Conservation (phyloP, 2,113 vertebrate genomes). For the Thunnus thynnus region DNA sequence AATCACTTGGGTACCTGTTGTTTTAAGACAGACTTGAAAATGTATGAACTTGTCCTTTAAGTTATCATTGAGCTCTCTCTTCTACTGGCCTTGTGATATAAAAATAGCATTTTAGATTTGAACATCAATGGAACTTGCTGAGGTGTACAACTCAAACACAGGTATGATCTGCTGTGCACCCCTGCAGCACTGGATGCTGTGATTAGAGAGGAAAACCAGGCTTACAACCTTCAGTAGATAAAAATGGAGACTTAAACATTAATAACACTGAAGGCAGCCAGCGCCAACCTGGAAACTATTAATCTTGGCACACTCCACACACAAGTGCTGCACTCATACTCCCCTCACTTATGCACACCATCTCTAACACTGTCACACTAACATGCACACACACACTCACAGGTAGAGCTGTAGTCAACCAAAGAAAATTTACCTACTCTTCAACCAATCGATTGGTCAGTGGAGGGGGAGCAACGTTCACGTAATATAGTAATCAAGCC, state of each 20-base stretch:
- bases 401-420: too few relatives aligned
- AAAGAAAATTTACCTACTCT: too few relatives aligned
- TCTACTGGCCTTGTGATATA: too few relatives aligned
- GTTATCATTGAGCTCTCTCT: too few relatives aligned
- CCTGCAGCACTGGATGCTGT: too few relatives aligned
- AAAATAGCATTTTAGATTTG: too few relatives aligned
- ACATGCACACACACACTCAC: background rate
- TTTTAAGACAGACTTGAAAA: too few relatives aligned
- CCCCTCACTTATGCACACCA: background rate
- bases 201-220: background rate
- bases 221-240: slow-evolving; percentile 3
- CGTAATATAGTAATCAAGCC: too few relatives aligned
- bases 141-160: background rate
- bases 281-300: background rate
- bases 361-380: background rate
- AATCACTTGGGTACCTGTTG: too few relatives aligned
- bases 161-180: background rate
- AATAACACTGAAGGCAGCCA: background rate
- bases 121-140: background rate
- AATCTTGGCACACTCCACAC: background rate
- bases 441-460: too few relatives aligned
- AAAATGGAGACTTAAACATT: background rate
- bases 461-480: too few relatives aligned
- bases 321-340: background rate
- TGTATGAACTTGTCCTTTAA: too few relatives aligned